Percentiles rank a stretch among this genome's conserved stretches.
Evolutionary conservation across 2,113 vertebrate species (phyloP).

Genomic region (Mohoua ochrocephala): DNA sequence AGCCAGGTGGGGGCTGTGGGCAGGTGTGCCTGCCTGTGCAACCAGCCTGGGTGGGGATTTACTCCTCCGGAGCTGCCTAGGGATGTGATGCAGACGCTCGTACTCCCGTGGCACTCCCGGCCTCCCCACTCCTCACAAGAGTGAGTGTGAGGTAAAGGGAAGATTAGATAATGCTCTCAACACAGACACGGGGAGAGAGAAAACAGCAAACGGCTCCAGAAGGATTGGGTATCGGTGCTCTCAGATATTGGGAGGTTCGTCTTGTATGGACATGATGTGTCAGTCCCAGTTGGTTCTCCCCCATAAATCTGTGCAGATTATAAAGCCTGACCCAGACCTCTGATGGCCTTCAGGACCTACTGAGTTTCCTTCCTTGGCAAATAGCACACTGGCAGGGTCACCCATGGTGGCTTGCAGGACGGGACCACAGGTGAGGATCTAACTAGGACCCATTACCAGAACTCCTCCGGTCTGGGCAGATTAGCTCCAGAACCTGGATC

Average conservation of each 20-base stretch:
- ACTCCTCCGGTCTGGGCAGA: background rate
- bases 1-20: constrained; percentile 37
- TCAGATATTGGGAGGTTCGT: background rate
- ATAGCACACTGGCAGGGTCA: background rate
- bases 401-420: background rate
- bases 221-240: background rate
- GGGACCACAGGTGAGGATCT: background rate
- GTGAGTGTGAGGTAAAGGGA: background rate
- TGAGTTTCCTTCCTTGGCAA: background rate
- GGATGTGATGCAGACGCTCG: background rate
- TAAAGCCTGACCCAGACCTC: fast-evolving
- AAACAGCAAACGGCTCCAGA: background rate
- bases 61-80: constrained; percentile 51
- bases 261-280: background rate
- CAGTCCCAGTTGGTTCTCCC: background rate
- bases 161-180: background rate
- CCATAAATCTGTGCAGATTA: background rate
- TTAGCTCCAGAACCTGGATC: background rate
- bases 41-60: constrained; percentile 55
- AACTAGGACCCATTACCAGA: background rate
- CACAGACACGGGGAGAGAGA: background rate
- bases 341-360: background rate
- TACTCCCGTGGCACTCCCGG: constrained; percentile 23
- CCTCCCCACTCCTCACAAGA: constrained; percentile 41
- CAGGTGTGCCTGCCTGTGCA: constrained; percentile 42